These are phyloP conservation scores for Holothuria scabra DNA, from an alignment of 53 echinoderm and acorn worm genomes.

Conservation along the genomic window DNA sequence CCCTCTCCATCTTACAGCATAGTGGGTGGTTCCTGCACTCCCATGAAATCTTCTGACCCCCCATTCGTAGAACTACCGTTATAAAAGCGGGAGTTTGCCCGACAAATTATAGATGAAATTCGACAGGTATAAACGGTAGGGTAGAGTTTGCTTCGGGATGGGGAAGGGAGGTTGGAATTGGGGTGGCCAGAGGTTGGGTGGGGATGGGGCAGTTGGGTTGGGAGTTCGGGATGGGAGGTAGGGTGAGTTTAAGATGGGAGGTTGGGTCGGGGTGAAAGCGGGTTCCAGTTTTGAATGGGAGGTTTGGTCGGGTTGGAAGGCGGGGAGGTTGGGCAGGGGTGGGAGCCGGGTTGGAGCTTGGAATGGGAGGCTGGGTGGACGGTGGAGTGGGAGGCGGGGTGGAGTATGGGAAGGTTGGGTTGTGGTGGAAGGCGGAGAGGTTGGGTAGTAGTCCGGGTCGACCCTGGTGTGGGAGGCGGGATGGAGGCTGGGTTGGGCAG, in stretches of 20 bases:
- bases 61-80: too few relatives aligned
- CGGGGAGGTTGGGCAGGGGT: neutral
- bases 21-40: too few relatives aligned
- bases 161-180: neutral
- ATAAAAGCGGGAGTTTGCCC: too few relatives aligned
- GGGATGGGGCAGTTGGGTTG: neutral
- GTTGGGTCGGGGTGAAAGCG: neutral
- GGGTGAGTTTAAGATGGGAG: neutral
- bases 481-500: neutral
- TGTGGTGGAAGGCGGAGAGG: neutral
- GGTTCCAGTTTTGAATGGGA: neutral
- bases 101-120: too few relatives aligned
- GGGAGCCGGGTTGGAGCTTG: neutral
- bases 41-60: too few relatives aligned
- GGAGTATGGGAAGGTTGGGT: neutral
- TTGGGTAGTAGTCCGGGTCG: neutral
- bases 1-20: too few relatives aligned
- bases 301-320: neutral
- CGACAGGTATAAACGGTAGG: too few relatives aligned
- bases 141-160: neutral
- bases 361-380: neutral
- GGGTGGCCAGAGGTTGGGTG: neutral
- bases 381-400: neutral
- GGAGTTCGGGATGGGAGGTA: neutral
- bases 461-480: neutral